phyloP scores from a whole-genome alignment of 1,140 invertebrate genomes.

The Drosophila simulans region DNA sequence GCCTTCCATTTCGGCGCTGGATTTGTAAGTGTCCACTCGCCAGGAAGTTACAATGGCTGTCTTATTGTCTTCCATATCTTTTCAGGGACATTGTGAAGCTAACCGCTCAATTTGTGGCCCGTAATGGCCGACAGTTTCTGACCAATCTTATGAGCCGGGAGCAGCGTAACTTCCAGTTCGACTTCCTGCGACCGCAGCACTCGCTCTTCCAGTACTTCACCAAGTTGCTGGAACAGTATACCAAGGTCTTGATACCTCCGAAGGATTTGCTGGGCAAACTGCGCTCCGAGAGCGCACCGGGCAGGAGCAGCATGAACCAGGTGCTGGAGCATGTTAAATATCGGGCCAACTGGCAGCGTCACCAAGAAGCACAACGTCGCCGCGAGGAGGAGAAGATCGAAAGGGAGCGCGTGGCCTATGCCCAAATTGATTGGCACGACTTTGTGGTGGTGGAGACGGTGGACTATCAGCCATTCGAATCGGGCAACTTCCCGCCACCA shows the following conservation, averaged over 20 bases:
- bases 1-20: slow-evolving; percentile 98
- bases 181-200: slow-evolving; percentile 99
- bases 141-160: slow-evolving; percentile 99
- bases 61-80: slow-evolving; percentile 43
- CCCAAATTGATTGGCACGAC: slow-evolving; percentile 99
- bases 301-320: slow-evolving; percentile 87
- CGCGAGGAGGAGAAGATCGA: slow-evolving; percentile 98
- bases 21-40: slow-evolving; percentile 88
- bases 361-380: slow-evolving; percentile 95
- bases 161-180: slow-evolving; percentile 99
- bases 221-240: slow-evolving; percentile 98
- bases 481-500: slow-evolving; percentile 97
- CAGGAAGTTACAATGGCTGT: neutral
- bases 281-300: slow-evolving; percentile 89
- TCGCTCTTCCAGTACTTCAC: slow-evolving; percentile 99
- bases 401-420: slow-evolving; percentile 97
- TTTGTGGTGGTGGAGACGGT: slow-evolving; percentile 99
- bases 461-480: slow-evolving; percentile 98
- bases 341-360: slow-evolving; percentile 97
- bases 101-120: slow-evolving; percentile 99
- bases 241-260: slow-evolving; percentile 96
- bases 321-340: slow-evolving; percentile 97
- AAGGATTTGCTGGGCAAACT: slow-evolving; percentile 94
- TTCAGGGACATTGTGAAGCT: slow-evolving; percentile 97
- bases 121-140: slow-evolving; percentile 98